Evolutionary conservation across 2,113 vertebrate genomes (phyloP).

Genomic region (Clarias gariepinus): DNA sequence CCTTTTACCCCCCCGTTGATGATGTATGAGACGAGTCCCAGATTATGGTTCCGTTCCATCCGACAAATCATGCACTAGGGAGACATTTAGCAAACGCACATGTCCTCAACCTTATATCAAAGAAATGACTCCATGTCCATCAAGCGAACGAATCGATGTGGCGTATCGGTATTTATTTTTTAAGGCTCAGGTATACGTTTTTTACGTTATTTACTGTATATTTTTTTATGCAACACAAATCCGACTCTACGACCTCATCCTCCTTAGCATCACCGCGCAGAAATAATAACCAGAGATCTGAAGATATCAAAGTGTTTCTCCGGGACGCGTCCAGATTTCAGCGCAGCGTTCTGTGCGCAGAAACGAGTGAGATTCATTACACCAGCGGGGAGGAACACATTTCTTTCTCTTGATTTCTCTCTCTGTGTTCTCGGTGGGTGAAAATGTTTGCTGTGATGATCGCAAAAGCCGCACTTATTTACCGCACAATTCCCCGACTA

Average conservation of each 20-base stretch:
- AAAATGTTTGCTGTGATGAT: constrained; percentile 54
- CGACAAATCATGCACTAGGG: neutral
- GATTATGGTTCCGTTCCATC: neutral
- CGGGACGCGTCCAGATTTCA: constrained; percentile 41
- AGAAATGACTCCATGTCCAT: neutral
- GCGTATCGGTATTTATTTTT: neutral
- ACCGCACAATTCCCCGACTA: constrained; percentile 32
- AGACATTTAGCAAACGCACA: neutral
- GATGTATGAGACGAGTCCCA: neutral
- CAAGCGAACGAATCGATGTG: neutral
- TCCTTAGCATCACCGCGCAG: constrained; percentile 11
- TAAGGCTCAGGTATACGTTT: neutral
- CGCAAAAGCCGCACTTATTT: constrained; percentile 42
- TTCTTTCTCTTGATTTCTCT: neutral
- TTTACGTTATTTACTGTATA: neutral
- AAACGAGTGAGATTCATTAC: constrained; percentile 48
- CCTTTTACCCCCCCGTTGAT: neutral
- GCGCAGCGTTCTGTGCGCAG: constrained; percentile 27
- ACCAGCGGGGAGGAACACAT: constrained; percentile 37
- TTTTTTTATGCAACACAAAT: constrained; percentile 4
- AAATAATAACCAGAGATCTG: constrained; percentile 56
- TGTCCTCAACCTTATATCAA: neutral
- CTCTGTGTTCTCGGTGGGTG: constrained; percentile 28
- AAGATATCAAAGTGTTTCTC: constrained; percentile 53
- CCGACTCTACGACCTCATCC: neutral